Conservation (phyloP, 2,797 vertebrate species). For the Tympanoctomys barrerae region DNA sequence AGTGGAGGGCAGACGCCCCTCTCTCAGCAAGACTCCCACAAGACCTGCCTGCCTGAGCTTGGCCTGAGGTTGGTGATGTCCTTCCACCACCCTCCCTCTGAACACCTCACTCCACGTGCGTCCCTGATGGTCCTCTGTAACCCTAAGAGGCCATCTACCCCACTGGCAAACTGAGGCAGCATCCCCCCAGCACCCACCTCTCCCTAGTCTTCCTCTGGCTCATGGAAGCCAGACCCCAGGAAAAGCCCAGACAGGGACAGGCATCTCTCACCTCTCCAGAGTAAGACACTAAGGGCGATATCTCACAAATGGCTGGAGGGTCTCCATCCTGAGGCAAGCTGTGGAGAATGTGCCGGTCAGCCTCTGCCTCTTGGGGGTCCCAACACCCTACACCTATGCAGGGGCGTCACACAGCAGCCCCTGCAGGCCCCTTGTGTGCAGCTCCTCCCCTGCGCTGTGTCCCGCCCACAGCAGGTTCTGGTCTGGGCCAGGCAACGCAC, state of each 20-base stretch:
- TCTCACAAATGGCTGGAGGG: constrained; percentile 92
- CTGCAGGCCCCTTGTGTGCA: not conserved
- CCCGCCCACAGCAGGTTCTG: not conserved
- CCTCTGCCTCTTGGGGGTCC: fast-evolving
- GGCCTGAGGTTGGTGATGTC: not conserved
- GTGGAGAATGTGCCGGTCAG: not conserved
- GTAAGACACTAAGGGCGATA: constrained; percentile 96
- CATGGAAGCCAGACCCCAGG: not conserved
- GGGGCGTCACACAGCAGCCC: not conserved
- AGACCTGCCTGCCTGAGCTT: not conserved
- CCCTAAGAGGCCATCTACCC: not conserved
- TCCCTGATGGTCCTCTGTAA: not conserved
- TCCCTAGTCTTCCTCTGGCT: not conserved
- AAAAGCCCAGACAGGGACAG: fast-evolving
- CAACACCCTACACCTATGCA: fast-evolving
- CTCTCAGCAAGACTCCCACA: no score
- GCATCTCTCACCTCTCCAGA: constrained; percentile 94
- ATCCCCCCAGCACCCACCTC: not conserved
- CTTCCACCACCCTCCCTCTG: not conserved
- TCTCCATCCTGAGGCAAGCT: constrained; percentile 86
- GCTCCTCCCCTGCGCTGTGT: not conserved
- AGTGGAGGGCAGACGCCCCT: not conserved
- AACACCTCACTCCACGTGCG: not conserved
- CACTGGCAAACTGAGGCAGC: not conserved
- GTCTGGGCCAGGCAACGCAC: not conserved